Evolutionary conservation across 2,888 invertebrate genomes (phyloP).

Genomic region (Lathronympha strigana): DNA sequence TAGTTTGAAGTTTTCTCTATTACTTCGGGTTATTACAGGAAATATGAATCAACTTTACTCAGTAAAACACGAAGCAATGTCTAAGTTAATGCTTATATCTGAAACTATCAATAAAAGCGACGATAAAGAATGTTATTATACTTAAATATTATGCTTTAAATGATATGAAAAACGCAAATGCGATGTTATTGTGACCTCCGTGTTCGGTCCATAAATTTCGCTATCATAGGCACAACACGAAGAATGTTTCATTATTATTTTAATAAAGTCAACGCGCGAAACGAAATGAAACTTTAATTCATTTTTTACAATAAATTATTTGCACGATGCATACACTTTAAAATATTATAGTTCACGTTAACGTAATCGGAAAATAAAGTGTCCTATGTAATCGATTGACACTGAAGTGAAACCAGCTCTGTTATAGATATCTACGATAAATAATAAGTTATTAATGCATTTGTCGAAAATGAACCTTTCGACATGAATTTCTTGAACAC

Average conservation of each 20-base stretch:
- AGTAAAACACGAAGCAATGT: constrained; percentile 11
- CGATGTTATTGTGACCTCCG: constrained; percentile 31
- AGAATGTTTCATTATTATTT: constrained; percentile 12
- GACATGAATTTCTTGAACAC: no score
- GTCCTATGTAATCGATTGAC: no score
- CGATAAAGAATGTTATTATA: constrained; percentile 21
- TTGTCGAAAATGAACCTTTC: no score
- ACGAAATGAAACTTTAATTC: neutral
- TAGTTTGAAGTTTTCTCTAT: neutral
- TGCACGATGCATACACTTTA: no score
- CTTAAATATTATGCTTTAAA: neutral
- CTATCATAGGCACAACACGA: constrained; percentile 25
- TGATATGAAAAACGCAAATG: constrained; percentile 24
- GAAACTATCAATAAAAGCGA: constrained; percentile 22
- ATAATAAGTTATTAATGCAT: no score
- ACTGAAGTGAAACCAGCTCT: no score
- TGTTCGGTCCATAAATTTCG: constrained; percentile 34
- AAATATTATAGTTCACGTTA: no score
- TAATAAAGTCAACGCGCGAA: neutral
- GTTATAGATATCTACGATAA: no score
- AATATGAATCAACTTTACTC: neutral
- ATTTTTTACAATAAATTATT: neutral
- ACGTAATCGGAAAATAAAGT: no score
- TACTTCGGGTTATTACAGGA: neutral
- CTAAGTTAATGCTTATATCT: constrained; percentile 17